phyloP scores from a whole-genome alignment of 2,888 invertebrate species.

The Chloroclystis v-ata region DNA sequence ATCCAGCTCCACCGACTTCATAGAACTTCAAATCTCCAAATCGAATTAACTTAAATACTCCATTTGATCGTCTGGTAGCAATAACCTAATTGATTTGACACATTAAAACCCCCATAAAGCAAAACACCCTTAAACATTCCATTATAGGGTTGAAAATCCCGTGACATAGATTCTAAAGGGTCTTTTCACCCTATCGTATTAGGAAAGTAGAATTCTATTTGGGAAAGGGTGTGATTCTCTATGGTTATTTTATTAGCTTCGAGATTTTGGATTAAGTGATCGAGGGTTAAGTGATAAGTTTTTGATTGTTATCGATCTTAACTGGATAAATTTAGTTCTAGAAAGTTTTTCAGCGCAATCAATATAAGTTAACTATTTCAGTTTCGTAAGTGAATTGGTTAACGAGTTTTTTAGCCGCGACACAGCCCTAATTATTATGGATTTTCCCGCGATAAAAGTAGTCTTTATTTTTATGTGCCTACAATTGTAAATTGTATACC shows the following conservation, averaged over 20 bases:
- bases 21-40: constrained; percentile 19
- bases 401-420: no score
- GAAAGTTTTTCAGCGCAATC: no score
- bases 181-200: constrained; percentile 32
- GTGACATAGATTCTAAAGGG: not conserved
- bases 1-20: not conserved
- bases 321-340: not conserved
- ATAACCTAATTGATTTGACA: constrained; percentile 70
- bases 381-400: no score
- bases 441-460: no score
- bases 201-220: constrained; percentile 50
- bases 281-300: constrained; percentile 27
- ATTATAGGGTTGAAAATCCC: constrained; percentile 6
- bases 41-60: constrained; percentile 28
- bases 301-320: not conserved
- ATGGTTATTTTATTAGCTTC: constrained; percentile 71
- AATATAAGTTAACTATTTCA: no score
- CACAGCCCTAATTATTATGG: no score
- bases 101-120: constrained; percentile 37
- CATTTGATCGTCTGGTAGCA: constrained; percentile 41
- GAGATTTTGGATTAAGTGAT: constrained; percentile 57
- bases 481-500: no score
- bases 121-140: constrained; percentile 8
- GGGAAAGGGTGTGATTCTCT: constrained; percentile 69
- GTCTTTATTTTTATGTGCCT: no score